These are phyloP conservation scores for Lapara coniferarum DNA, from an alignment of 2,888 invertebrate genomes.

Conservation along the genomic window DNA sequence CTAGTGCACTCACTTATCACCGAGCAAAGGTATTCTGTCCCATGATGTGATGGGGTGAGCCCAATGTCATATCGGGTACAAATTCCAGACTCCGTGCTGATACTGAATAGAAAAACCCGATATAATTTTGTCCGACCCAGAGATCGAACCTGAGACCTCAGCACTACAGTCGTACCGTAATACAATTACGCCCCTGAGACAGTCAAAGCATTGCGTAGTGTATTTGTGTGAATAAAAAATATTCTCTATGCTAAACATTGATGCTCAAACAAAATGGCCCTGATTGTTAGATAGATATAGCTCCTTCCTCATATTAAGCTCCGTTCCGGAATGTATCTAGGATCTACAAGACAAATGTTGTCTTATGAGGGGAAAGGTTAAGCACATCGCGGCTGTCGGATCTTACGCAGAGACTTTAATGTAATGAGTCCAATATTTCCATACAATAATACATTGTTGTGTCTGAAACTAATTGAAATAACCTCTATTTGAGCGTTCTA, in stretches of 20 bases:
- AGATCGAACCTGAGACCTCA: too few species aligned
- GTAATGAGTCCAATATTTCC: constrained; percentile 75
- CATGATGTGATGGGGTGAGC: too few species aligned
- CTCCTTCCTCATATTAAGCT: constrained; percentile 16
- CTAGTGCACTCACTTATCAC: too few species aligned
- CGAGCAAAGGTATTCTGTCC: too few species aligned
- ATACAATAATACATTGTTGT: constrained; percentile 78
- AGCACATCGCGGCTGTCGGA: constrained; percentile 58
- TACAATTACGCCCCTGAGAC: too few species aligned
- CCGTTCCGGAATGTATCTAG: constrained; percentile 24
- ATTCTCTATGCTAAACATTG: not conserved
- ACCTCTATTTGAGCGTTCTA: constrained; percentile 51
- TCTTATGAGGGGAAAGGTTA: constrained; percentile 59
- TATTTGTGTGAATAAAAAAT: not conserved
- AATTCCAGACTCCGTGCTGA: too few species aligned
- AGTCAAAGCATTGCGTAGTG: too few species aligned
- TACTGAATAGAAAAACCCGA: too few species aligned
- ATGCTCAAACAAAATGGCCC: not conserved
- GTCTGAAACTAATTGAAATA: constrained; percentile 71
- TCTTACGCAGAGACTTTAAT: constrained; percentile 59
- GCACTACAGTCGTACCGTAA: too few species aligned
- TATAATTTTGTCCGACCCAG: too few species aligned
- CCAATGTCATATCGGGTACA: too few species aligned
- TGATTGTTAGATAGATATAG: constrained; percentile 12
- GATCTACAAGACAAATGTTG: constrained; percentile 25